A percentile compares a stretch with the other conserved stretches of the same genome.
Evolutionary conservation across 2,113 vertebrate species (phyloP).

Genomic region (Kobus ellipsiprymnus): DNA sequence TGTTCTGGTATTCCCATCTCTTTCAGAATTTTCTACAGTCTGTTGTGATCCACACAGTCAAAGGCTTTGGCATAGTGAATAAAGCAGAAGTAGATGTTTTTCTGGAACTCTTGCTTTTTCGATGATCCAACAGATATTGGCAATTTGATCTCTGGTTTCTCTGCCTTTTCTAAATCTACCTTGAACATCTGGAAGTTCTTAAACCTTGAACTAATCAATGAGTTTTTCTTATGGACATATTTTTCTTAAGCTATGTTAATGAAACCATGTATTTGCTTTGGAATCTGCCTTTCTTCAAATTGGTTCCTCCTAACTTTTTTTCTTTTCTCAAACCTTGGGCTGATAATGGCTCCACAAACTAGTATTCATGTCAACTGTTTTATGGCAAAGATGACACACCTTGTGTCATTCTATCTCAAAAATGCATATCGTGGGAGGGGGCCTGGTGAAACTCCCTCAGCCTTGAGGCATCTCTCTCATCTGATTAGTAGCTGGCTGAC

Average conservation of each 20-base stretch:
- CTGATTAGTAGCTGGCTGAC: not conserved
- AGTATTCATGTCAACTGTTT: not conserved
- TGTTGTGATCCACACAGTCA: not conserved
- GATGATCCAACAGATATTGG: not conserved
- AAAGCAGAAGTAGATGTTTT: not conserved
- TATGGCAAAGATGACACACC: not conserved
- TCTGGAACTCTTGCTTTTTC: not conserved
- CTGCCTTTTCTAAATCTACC: not conserved
- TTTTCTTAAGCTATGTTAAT: not conserved
- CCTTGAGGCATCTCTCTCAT: not conserved
- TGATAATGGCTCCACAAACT: not conserved
- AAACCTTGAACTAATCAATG: not conserved
- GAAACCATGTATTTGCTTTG: not conserved
- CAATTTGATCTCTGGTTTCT: not conserved
- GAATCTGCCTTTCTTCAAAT: not conserved
- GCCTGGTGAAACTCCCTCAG: not conserved
- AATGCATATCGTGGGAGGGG: not conserved
- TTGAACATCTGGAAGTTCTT: not conserved
- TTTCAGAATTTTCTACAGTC: not conserved
- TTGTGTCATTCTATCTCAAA: not conserved
- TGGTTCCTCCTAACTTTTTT: not conserved
- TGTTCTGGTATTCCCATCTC: not conserved
- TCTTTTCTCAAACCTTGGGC: not conserved
- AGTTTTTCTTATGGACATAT: not conserved
- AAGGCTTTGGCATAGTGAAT: not conserved